Conservation (phyloP, 2,888 invertebrate species). For the Ptilodon capucinus region DNA sequence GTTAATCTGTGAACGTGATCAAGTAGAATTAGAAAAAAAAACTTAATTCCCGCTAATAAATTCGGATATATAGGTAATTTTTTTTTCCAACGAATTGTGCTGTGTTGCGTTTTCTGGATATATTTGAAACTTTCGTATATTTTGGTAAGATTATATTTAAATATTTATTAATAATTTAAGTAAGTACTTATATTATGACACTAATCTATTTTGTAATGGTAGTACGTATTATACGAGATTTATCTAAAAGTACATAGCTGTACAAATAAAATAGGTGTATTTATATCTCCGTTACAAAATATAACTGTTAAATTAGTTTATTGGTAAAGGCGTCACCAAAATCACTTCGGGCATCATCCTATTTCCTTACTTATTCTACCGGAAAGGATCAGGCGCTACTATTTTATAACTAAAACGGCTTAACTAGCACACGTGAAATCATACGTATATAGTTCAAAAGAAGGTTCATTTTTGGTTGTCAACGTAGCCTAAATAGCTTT, state of each 20-base stretch:
- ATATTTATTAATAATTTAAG: background rate
- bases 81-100: constrained; percentile 39
- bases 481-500: background rate
- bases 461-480: background rate
- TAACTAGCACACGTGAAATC: background rate
- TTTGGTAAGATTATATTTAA: background rate
- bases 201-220: too few relatives aligned
- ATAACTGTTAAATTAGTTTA: constrained; percentile 9
- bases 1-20: constrained; percentile 36
- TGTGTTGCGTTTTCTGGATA: constrained; percentile 46
- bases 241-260: too few relatives aligned
- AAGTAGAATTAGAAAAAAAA: constrained; percentile 27
- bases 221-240: too few relatives aligned
- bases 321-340: constrained; percentile 19
- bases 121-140: constrained; percentile 28
- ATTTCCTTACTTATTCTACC: constrained; percentile 31
- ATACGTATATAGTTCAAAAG: background rate
- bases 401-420: constrained; percentile 6
- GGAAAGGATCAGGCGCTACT: constrained; percentile 33
- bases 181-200: background rate
- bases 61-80: constrained; percentile 38
- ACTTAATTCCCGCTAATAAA: constrained; percentile 38
- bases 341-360: constrained; percentile 22
- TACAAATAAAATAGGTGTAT: too few relatives aligned
- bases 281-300: background rate